Evolutionary conservation across 2,797 vertebrate genomes (phyloP).

Genomic region (Pseudochromis fuscus): DNA sequence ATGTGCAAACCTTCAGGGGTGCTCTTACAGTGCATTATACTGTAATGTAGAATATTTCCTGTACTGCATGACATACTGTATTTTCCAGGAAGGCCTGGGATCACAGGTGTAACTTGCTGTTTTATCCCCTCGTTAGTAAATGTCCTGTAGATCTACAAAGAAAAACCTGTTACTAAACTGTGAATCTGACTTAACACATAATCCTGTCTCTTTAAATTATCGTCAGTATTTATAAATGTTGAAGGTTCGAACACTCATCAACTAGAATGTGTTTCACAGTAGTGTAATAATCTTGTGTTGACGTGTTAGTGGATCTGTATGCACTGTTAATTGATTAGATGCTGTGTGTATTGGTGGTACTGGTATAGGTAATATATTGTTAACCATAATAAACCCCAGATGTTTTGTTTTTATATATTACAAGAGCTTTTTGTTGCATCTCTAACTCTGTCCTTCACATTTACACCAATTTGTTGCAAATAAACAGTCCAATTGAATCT

Average conservation of each 20-base stretch:
- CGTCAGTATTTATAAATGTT: constrained; percentile 35
- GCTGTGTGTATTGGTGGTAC: background rate
- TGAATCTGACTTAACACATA: background rate
- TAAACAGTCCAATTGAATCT: background rate
- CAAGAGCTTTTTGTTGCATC: background rate
- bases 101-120: background rate
- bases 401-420: background rate
- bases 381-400: constrained; percentile 15
- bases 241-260: constrained; percentile 15
- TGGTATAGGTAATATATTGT: constrained; percentile 1
- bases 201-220: constrained; percentile 2
- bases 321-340: constrained; percentile 19
- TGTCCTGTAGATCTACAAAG: background rate
- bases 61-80: constrained; percentile 24
- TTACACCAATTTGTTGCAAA: background rate
- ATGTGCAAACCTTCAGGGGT: constrained; percentile 25
- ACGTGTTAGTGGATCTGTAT: constrained; percentile 37
- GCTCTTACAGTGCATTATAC: constrained; percentile 17
- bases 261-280: background rate
- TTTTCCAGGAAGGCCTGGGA: background rate
- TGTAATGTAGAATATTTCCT: too few species aligned
- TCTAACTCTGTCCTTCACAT: background rate
- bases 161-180: background rate
- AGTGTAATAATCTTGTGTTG: constrained; percentile 14
- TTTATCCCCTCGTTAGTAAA: background rate